Percentiles rank a stretch among this genome's conserved stretches.
phyloP scores from a whole-genome alignment of 2,797 vertebrate genomes.

The Lerista edwardsae region DNA sequence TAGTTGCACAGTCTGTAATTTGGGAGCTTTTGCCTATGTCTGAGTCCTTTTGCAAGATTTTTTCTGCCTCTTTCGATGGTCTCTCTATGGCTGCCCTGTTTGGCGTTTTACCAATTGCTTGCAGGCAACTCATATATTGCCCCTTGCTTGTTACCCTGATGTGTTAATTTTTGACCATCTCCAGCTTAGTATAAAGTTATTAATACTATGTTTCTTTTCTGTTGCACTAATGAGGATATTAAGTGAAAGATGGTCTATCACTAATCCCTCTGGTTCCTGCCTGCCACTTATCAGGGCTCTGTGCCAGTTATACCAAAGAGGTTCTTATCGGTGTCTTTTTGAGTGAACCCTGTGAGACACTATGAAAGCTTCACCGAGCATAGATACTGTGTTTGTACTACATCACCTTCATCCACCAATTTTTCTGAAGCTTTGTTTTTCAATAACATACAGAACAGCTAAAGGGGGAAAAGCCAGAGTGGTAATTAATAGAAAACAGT shows the following conservation, averaged over 20 bases:
- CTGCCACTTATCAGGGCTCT: not conserved
- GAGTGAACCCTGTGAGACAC: constrained; percentile 42
- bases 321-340: constrained; percentile 47
- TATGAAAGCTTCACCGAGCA: constrained; percentile 40
- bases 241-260: constrained; percentile 26
- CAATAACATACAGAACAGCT: not conserved
- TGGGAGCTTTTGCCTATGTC: constrained; percentile 36
- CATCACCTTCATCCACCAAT: constrained; percentile 5
- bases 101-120: constrained; percentile 33
- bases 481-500: not conserved
- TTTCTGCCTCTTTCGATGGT: constrained; percentile 45
- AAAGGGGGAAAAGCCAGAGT: not conserved
- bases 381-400: constrained; percentile 14
- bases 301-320: constrained; percentile 5
- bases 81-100: constrained; percentile 25
- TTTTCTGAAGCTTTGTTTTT: constrained; percentile 20
- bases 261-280: constrained; percentile 24
- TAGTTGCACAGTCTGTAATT: not conserved
- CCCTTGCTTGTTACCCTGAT: not conserved
- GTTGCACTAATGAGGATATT: constrained; percentile 49
- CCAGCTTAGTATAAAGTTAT: constrained; percentile 49
- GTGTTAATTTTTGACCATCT: constrained; percentile 29
- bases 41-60: constrained; percentile 24
- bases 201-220: constrained; percentile 45
- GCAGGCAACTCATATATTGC: constrained; percentile 13